phyloP scores from a whole-genome alignment of 2,888 invertebrate species.

The Dioctria rufipes region DNA sequence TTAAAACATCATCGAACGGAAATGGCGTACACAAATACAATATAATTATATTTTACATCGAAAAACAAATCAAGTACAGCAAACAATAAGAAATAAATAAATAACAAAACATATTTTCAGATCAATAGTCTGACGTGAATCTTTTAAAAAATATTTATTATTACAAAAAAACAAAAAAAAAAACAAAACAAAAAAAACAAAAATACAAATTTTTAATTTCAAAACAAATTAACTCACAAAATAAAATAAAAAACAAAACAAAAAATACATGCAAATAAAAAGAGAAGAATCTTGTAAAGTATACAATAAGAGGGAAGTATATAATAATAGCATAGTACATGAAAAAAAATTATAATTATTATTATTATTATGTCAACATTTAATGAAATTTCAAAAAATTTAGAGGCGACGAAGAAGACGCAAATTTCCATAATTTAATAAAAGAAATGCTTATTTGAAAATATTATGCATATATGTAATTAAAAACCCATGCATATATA shows the following conservation, averaged over 20 bases:
- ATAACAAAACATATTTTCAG: not conserved
- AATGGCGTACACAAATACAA: not conserved
- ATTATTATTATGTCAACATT: too few species aligned
- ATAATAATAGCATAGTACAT: slow-evolving; percentile 2
- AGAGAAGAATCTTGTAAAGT: not conserved
- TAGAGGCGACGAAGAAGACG: not conserved
- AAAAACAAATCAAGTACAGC: not conserved
- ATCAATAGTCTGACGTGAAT: not conserved
- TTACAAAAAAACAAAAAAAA: not conserved
- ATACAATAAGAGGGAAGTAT: not conserved
- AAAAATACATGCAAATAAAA: not conserved
- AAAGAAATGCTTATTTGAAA: slow-evolving; percentile 2
- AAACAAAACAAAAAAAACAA: not conserved
- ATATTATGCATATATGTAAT: slow-evolving; percentile 8
- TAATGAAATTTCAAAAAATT: not conserved
- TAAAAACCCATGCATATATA: not conserved
- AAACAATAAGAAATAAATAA: slow-evolving; percentile 6
- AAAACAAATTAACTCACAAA: not conserved
- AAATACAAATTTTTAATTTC: not conserved
- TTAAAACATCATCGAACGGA: not conserved
- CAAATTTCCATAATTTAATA: not conserved
- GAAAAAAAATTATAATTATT: not conserved
- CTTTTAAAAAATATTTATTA: not conserved
- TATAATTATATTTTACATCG: not conserved
- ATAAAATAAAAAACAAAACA: not conserved